Conservation (phyloP, 1,140 invertebrate genomes). For the Planococcus citri region DNA sequence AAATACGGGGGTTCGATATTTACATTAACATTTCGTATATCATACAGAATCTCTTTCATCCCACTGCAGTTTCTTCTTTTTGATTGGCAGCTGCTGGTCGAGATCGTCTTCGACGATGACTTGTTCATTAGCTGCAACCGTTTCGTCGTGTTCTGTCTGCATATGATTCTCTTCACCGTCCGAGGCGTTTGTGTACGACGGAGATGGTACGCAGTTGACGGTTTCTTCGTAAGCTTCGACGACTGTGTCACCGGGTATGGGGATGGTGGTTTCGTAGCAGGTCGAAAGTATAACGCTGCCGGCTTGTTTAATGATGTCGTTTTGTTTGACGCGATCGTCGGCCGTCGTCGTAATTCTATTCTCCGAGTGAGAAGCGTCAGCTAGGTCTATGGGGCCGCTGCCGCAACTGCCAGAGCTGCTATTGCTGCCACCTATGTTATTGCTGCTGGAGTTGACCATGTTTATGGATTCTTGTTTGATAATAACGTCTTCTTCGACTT, state of each 20-base stretch:
- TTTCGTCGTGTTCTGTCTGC: neutral
- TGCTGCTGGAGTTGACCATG: neutral
- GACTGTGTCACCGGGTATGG: neutral
- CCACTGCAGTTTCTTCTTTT: constrained; percentile 14
- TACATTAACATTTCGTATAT: neutral
- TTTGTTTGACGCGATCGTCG: neutral
- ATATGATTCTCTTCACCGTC: neutral
- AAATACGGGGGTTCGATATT: no score
- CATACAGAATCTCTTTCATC: constrained; percentile 14
- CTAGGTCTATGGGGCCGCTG: no score
- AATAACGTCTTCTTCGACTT: neutral
- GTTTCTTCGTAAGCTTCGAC: constrained; percentile 13
- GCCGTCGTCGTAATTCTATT: neutral
- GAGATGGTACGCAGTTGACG: neutral
- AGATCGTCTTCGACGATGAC: constrained; percentile 11
- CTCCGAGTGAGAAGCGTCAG: no score
- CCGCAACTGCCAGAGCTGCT: no score
- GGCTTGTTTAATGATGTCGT: constrained; percentile 11
- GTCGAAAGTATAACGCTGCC: constrained; percentile 10
- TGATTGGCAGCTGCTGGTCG: neutral
- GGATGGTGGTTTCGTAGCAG: neutral
- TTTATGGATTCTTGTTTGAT: neutral
- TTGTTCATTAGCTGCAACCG: constrained; percentile 9
- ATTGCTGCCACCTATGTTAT: no score
- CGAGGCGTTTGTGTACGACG: neutral